A percentile compares a stretch with the other conserved stretches of the same genome.
Conservation (phyloP, 2,797 vertebrate species). For the Falco berigora region DNA sequence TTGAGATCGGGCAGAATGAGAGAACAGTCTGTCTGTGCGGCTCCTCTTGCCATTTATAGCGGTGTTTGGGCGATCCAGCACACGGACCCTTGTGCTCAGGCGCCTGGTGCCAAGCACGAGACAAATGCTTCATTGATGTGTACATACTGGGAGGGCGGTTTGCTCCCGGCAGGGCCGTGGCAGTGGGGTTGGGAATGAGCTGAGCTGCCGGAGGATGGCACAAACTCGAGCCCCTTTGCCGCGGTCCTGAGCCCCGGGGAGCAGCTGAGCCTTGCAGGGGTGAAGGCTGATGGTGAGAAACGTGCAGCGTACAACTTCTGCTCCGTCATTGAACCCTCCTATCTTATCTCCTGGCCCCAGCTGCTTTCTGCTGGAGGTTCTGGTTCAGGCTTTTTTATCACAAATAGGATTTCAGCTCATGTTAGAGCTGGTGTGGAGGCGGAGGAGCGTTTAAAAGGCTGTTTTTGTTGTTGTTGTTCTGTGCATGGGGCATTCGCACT, state of each 20-base stretch:
- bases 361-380: not conserved
- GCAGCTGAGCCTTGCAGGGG: not conserved
- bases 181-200: not conserved
- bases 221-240: not conserved
- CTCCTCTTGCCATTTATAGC: constrained; percentile 45
- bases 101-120: constrained; percentile 27
- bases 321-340: not conserved
- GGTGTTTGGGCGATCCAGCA: not conserved
- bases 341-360: not conserved
- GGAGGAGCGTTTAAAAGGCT: accelerated
- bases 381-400: not conserved
- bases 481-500: accelerated
- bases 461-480: not conserved
- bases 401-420: not conserved
- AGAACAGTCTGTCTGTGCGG: not conserved
- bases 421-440: not conserved
- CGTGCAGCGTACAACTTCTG: too few species aligned
- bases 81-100: not conserved
- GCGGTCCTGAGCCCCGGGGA: not conserved
- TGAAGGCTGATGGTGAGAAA: not conserved
- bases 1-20: not conserved
- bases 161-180: not conserved
- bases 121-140: constrained; percentile 38
- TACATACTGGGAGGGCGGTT: not conserved
- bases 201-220: not conserved